phyloP scores from a whole-genome alignment of 2,888 invertebrate genomes.

The Dryocosmus kuriphilus region DNA sequence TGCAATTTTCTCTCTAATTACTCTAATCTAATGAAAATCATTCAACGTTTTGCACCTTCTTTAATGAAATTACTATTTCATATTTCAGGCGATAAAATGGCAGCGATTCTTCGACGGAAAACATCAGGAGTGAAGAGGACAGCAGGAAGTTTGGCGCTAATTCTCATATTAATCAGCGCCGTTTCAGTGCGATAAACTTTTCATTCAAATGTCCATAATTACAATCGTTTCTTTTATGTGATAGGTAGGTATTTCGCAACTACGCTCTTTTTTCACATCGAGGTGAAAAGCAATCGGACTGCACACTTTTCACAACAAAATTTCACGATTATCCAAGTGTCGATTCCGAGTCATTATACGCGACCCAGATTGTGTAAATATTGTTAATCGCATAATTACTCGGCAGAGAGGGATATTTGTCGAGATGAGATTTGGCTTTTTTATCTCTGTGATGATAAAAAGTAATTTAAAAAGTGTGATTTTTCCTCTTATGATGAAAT shows the following conservation, averaged over 20 bases:
- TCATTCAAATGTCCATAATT: conserved; percentile 71
- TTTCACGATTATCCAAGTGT: neutral
- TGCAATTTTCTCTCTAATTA: neutral
- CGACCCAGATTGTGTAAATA: conserved; percentile 34
- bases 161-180: conserved; percentile 66
- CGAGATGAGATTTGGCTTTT: conserved; percentile 17
- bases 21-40: neutral
- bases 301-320: conserved; percentile 26
- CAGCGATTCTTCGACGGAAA: conserved; percentile 91
- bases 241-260: conserved; percentile 59
- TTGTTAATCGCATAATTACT: conserved; percentile 25
- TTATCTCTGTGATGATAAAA: neutral
- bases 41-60: neutral
- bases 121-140: conserved; percentile 74
- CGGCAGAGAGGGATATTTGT: conserved; percentile 1
- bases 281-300: conserved; percentile 30
- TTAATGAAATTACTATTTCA: conserved; percentile 23
- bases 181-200: conserved; percentile 74
- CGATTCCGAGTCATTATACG: conserved; percentile 4
- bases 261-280: conserved; percentile 38
- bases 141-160: conserved; percentile 67
- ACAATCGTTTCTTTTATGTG: conserved; percentile 72
- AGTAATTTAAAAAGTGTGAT: neutral
- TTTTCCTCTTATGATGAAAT: neutral
- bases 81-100: conserved; percentile 91